Base-by-base conservation (phyloP, 2,888 invertebrate genomes). In the Leptopilina drosophilae region DNA sequence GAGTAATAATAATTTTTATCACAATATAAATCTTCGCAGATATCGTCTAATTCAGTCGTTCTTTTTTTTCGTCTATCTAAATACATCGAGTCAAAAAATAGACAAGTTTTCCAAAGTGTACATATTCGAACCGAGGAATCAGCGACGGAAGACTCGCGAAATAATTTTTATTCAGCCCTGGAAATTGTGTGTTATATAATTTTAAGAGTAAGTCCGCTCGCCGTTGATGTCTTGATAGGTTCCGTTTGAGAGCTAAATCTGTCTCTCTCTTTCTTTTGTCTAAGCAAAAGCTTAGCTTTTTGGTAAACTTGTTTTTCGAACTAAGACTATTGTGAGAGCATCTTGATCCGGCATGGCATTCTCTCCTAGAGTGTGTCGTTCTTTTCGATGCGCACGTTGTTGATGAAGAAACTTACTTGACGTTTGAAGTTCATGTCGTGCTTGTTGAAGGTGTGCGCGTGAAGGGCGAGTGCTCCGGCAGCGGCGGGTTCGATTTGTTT, bases 331-430 rank as follows among this genome's bases (percentile, higher is more conserved):
- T 49, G 12, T 49, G 62, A n/a, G 65, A 67, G 67, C 49, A 53
- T 65, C 66, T 42, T 59, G 20, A 64, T 76, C 80, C 79, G 78
- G 56, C 56, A 14, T 82, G 73, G 76, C 77, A 76, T 67, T 49
- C 1, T 49, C 12, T 11, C 80, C 86, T 89, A 89, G 86, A 87
- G 87, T 85, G 87, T 87, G 87, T 90, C 95, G 93, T 95, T 95
- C 94, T 95, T 95, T 93, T 94, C 94, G 94, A 95, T 94, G 93
- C 94, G 95, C 93, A 95, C 95, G 94, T 95, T 95, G 95, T 95
- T 95, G 93, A 95, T 95, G 94, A 95, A 94, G 94, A 95, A 95
- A 96, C 96, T 96, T 96, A 96, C 96, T 96, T 96, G 96, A 93
- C 95, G 95, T 94, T 95, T 95, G 93, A 95, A 94, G 93, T 94